These are phyloP conservation scores for Pseudomyrmex flavicornis DNA, from an alignment of 1,140 invertebrate species.

Conservation along the genomic window DNA sequence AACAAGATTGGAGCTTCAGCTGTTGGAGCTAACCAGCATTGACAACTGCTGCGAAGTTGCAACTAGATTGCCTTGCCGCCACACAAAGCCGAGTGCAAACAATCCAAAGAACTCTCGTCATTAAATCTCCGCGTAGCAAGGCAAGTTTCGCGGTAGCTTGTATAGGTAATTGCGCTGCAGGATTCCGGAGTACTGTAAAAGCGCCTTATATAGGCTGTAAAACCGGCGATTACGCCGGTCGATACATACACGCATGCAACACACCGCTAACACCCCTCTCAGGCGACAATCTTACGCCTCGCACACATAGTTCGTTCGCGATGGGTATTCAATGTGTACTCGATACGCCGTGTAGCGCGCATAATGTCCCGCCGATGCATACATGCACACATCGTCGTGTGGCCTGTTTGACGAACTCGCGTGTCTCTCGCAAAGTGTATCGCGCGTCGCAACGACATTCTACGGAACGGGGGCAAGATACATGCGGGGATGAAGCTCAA, in stretches of 20 bases:
- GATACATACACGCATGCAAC: slow-evolving; percentile 28
- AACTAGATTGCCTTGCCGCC: too few relatives aligned
- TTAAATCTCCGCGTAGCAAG: not conserved
- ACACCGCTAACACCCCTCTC: slow-evolving; percentile 9
- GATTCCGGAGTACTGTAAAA: slow-evolving; percentile 1
- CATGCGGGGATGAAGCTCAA: slow-evolving; percentile 32
- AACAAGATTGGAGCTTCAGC: not conserved
- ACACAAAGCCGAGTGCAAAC: not conserved
- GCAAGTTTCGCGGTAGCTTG: not conserved
- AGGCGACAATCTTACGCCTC: slow-evolving; percentile 25
- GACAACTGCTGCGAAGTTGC: not conserved
- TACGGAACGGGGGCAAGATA: slow-evolving; percentile 41
- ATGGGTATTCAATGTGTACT: slow-evolving; percentile 55
- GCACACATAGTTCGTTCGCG: not conserved
- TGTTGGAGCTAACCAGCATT: not conserved
- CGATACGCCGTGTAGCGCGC: slow-evolving; percentile 67
- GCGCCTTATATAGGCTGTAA: slow-evolving; percentile 37
- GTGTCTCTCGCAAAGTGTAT: slow-evolving; percentile 59
- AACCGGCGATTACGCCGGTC: slow-evolving; percentile 33
- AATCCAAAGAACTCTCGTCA: not conserved
- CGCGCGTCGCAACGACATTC: slow-evolving; percentile 41
- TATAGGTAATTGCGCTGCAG: not conserved
- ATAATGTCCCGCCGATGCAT: slow-evolving; percentile 48
- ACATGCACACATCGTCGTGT: not conserved
- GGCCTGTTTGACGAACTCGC: slow-evolving; percentile 57